Conservation (phyloP, 2,888 invertebrate species). For the Microctonus hyperodae region DNA sequence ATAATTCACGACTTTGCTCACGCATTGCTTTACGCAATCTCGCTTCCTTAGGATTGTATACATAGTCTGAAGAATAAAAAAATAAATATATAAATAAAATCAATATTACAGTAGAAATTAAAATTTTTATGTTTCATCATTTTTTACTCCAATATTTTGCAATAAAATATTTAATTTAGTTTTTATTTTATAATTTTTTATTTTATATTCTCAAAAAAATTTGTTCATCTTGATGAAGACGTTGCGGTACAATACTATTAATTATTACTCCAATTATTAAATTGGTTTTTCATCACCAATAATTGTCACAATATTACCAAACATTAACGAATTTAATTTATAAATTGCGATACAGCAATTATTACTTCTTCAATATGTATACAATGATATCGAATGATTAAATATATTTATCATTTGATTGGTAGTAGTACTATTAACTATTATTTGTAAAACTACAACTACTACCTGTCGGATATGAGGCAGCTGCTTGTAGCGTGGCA, state of each 20-base stretch:
- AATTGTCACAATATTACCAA: no score
- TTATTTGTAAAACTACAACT: neutral
- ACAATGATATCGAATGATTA: no score
- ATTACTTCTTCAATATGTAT: no score
- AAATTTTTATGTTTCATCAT: no score
- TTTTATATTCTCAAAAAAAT: conserved; percentile 27
- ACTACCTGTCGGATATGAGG: conserved; percentile 60
- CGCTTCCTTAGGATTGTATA: conserved; percentile 72
- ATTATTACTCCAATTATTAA: neutral
- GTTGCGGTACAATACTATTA: neutral
- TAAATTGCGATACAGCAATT: no score
- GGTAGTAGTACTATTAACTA: neutral
- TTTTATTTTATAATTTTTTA: no score
- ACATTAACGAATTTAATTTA: no score
- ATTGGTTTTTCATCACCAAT: no score
- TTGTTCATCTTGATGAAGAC: neutral
- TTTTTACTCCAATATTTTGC: no score
- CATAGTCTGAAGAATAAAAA: conserved; percentile 65
- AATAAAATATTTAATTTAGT: no score
- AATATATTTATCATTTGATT: no score
- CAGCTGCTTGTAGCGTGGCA: conserved; percentile 52
- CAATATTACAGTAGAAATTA: no score
- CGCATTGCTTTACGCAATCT: conserved; percentile 69
- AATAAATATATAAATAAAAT: neutral
- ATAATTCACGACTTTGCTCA: conserved; percentile 61